Base-by-base conservation (phyloP, 2,113 vertebrate genomes). In the Albula glossodonta region DNA sequence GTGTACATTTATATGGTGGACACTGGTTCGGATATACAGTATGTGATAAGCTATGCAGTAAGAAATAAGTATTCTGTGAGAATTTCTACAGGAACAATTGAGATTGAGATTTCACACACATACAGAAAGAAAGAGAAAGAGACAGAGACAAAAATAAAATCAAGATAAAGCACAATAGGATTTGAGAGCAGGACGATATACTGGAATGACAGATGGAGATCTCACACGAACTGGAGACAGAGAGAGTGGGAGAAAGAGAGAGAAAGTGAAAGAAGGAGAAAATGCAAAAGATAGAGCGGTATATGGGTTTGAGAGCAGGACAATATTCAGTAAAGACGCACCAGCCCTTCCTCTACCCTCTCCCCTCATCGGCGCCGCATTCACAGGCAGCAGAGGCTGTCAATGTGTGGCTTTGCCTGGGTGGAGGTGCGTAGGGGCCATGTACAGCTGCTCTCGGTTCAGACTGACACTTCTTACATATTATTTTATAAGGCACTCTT, bases 401-500 rank as follows among this genome's bases (percentile, higher is more conserved):
- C 70, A 10, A n/a, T 11, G n/a, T 9, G 15, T 22, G 4, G 63
- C 22, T 7, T 3, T 22, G n/a, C 22, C 22, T 66, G 56, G n/a
- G 80, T 17, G 85, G 74, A 85, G 83, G 87, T 53, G 84, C 84
- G 81, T 70, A 60, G 88, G 31, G 70, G 53, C 88, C 86, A 89
- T 83, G 87, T 87, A 88, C 63, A 13, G 49, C 85, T 85, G 60
- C 11, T 11, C n/a, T 77, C 31, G 17, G 84, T 78, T 89, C 12
- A 63, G 85, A 88, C 87, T 85, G 83, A 88, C 77, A 86, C 83
- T 85, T 77, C 86, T 88, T 52, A 85, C 85, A 86, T 86, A 82
- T 87, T 88, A 85, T 91, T 91, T 91, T 87, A 89, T 83, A 88
- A 86, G 87, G 83, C 83, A 60, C 86, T 85, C 83, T 84, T 84